Conservation (phyloP, 2,888 invertebrate species). For the Zhengitettix transpicula region DNA sequence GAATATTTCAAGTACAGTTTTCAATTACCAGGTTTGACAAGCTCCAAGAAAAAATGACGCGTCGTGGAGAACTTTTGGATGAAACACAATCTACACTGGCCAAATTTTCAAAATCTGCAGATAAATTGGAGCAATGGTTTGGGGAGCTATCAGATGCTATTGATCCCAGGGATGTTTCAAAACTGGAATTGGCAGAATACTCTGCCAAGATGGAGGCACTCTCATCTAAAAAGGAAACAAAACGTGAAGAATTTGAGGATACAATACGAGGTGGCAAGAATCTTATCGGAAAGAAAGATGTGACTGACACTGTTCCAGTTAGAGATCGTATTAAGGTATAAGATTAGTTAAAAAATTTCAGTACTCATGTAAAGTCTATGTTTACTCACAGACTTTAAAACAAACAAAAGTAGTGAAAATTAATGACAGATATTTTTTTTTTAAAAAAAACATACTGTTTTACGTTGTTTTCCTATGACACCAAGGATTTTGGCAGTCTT, state of each 20-base stretch:
- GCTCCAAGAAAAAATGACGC: slow-evolving; percentile 58
- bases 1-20: background rate
- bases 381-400: too few species aligned
- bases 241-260: slow-evolving; percentile 54
- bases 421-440: too few species aligned
- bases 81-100: slow-evolving; percentile 53
- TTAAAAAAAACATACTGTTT: too few species aligned
- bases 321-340: slow-evolving; percentile 63
- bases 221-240: slow-evolving; percentile 38
- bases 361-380: too few species aligned
- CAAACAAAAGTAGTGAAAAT: too few species aligned
- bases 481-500: too few species aligned
- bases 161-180: slow-evolving; percentile 52
- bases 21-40: slow-evolving; percentile 56
- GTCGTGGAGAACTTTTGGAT: slow-evolving; percentile 67
- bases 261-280: slow-evolving; percentile 66
- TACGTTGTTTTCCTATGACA: too few species aligned
- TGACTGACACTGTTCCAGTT: slow-evolving; percentile 68
- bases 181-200: slow-evolving; percentile 47
- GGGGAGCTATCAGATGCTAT: slow-evolving; percentile 52
- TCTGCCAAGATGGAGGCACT: slow-evolving; percentile 34
- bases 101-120: slow-evolving; percentile 48
- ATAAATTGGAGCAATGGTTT: slow-evolving; percentile 55
- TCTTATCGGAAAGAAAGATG: slow-evolving; percentile 66
- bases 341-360: too few species aligned